Base-by-base conservation (phyloP, 2,113 vertebrate species). In the Cryptomyrus ogoouensis region DNA sequence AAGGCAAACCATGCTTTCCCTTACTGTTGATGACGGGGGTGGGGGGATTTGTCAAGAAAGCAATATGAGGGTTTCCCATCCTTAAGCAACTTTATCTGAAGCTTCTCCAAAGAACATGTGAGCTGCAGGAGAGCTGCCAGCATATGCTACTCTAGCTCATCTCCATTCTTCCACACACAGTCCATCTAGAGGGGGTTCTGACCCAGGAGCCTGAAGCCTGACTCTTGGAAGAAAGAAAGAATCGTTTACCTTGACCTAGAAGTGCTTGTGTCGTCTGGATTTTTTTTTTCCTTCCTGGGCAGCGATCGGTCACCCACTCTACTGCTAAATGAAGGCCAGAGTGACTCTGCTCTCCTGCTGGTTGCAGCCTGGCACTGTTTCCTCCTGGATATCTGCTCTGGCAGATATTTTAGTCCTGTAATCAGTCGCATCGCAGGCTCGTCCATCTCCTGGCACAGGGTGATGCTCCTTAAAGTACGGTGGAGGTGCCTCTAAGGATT, bases 331-430 rank as follows among this genome's bases (percentile, higher is more conserved):
- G 27, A 53, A 53, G 31, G 52, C 7, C 86, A 87, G 50, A 39
- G 86, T 56, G 49, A 53, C 49, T 6, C 15, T 35, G 50, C 50
- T 10, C 47, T 85, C 74, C 24, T 27, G 83, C 44, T 86, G 83
- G 9, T 9, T 12, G n/a, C 0, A 15, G 47, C 10, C 86, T 10
- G 87, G 35, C 13, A 19, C 15, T 13, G 52, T 66, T 15, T 35
- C 31, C 46, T 35, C 46, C 35, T 12, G 39, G 35, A 42, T 12
- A 24, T 35, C 46, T 35, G 24, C 31, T 17, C 13, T 24, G 87
- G 31, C 70, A 77, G 87, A 62, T 62, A 44, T 88, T 88, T 88
- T 66, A 35, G 87, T 88, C 87, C 87, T 7, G 56, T 66, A 44
- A 44, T 62, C 17, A 24, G 35, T 35, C 0, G 87, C 87, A 35